Evolutionary conservation across 2,797 vertebrate genomes (phyloP).

Genomic region (Pangasius sanitwongsei): DNA sequence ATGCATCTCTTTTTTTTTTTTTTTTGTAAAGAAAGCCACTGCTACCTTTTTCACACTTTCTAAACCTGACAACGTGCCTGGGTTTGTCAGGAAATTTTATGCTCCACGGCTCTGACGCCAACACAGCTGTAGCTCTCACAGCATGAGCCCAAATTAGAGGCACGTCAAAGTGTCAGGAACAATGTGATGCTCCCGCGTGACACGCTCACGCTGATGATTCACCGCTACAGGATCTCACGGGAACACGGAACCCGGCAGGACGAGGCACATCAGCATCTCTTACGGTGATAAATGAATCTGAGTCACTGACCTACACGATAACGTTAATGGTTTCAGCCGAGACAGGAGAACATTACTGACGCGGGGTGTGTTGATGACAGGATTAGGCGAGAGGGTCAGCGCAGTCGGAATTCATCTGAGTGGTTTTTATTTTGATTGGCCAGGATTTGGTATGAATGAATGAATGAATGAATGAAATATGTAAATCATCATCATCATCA

Average conservation of each 20-base stretch:
- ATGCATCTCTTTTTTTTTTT: neutral
- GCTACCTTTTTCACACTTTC: constrained; percentile 29
- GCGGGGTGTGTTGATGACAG: neutral
- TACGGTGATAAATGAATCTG: neutral
- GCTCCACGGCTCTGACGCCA: constrained; percentile 27
- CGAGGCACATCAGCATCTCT: constrained; percentile 8
- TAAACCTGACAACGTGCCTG: constrained; percentile 9
- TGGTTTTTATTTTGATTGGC: neutral
- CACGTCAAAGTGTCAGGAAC: constrained; percentile 35
- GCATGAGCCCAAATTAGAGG: constrained; percentile 38
- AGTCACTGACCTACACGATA: neutral
- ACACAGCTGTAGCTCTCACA: constrained; percentile 45
- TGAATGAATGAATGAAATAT: neutral
- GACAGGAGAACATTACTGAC: constrained; percentile 1
- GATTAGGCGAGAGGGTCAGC: neutral
- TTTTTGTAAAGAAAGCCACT: constrained; percentile 18
- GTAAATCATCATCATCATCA: neutral
- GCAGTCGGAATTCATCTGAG: neutral
- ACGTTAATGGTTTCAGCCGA: neutral
- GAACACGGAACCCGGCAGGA: constrained; percentile 17
- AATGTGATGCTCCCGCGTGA: constrained; percentile 22
- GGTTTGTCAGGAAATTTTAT: constrained; percentile 38
- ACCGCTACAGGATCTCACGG: constrained; percentile 14
- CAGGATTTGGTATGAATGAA: neutral
- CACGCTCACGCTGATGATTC: constrained; percentile 4